A percentile compares a stretch with the other conserved stretches of the same genome.
These are phyloP conservation scores for Hypotaenidia okinawae DNA, from an alignment of 2,797 vertebrate species.

Conservation along the genomic window DNA sequence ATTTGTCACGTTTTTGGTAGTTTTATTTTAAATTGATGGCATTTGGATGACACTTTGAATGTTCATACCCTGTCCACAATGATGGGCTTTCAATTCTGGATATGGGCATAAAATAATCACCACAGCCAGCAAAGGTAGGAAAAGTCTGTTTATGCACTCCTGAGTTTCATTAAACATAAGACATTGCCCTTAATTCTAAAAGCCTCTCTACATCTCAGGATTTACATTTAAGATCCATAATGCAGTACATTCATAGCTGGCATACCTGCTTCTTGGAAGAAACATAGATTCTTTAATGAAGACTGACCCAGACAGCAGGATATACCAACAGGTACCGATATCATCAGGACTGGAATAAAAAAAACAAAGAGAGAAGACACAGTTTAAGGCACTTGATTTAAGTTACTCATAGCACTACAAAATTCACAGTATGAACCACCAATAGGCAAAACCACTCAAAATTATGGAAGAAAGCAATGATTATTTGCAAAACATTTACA, in stretches of 20 bases:
- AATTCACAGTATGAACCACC: not conserved
- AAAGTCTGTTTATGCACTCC: not conserved
- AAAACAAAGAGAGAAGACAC: not conserved
- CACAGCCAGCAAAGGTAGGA: not conserved
- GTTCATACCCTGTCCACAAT: not conserved
- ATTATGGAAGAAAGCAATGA: not conserved
- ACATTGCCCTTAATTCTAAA: not conserved
- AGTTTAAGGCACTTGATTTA: constrained; percentile 9
- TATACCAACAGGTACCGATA: constrained; percentile 98
- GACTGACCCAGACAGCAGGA: constrained; percentile 96
- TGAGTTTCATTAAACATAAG: not conserved
- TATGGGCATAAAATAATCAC: not conserved
- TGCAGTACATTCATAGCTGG: not conserved
- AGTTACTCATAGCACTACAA: not conserved
- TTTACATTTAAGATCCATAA: not conserved
- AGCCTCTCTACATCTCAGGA: not conserved
- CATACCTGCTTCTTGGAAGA: constrained; percentile 96
- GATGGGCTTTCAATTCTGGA: not conserved
- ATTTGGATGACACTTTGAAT: not conserved
- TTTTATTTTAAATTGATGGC: not conserved
- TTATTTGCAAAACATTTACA: not conserved
- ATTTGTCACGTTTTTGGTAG: not conserved
- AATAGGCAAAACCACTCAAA: not conserved
- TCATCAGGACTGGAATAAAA: constrained; percentile 91
- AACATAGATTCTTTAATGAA: constrained; percentile 99